Percentiles rank a stretch among this genome's conserved stretches.
Conservation (phyloP, 2,888 invertebrate genomes). For the Isotomurus palustris region DNA sequence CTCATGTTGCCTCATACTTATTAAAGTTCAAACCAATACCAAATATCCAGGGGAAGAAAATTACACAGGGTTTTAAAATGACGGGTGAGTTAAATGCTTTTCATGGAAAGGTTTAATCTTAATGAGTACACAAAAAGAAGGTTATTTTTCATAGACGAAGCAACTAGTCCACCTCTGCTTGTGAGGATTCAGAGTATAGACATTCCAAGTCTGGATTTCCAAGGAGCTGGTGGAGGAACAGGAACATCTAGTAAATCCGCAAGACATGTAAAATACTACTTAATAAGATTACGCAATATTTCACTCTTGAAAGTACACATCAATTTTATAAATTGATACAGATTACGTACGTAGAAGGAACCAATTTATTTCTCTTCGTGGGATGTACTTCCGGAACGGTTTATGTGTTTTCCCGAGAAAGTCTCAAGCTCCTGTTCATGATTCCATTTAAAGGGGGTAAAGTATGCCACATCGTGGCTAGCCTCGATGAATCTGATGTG, state of each 20-base stretch:
- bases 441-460: conserved; percentile 46
- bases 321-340: conserved; percentile 10
- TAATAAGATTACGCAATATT: neutral
- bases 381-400: conserved; percentile 42
- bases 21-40: no score
- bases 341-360: conserved; percentile 41
- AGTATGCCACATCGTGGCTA: conserved; percentile 37
- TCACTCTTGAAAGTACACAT: neutral
- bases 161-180: conserved; percentile 35
- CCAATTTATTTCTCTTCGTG: conserved; percentile 41
- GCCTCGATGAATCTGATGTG: conserved; percentile 41
- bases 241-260: neutral
- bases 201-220: conserved; percentile 38
- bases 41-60: no score
- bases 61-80: no score
- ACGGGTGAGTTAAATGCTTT: no score
- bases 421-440: conserved; percentile 37
- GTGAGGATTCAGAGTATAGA: conserved; percentile 43
- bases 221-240: conserved; percentile 1
- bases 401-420: conserved; percentile 41
- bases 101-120: no score
- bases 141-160: no score
- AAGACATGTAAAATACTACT: conserved; percentile 20
- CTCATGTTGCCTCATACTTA: no score
- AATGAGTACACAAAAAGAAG: no score